Conservation (phyloP, 2,888 invertebrate species). For the Trichopria drosophilae region DNA sequence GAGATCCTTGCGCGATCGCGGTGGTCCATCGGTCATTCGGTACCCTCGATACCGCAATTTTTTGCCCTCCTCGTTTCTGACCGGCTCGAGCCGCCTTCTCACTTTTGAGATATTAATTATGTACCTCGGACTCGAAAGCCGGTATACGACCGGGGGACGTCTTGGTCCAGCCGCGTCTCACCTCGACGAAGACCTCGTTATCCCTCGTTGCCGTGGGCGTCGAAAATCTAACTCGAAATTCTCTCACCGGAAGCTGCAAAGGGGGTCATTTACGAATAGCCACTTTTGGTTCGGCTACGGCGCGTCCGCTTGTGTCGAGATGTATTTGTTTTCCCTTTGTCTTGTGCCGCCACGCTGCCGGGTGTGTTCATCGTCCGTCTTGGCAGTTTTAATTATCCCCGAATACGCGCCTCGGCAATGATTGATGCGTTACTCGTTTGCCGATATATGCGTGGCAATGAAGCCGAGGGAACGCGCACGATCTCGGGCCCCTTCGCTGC, state of each 20-base stretch:
- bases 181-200: slow-evolving; percentile 45
- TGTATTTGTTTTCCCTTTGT: slow-evolving; percentile 24
- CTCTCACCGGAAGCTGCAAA: slow-evolving; percentile 48
- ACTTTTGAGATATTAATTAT: slow-evolving; percentile 49
- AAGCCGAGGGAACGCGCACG: too few relatives aligned
- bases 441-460: too few relatives aligned
- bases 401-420: neutral
- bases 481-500: too few relatives aligned
- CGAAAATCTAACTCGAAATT: too few relatives aligned
- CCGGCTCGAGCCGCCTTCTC: slow-evolving; percentile 31
- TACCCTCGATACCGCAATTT: slow-evolving; percentile 35
- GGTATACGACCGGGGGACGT: too few relatives aligned
- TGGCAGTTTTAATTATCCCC: neutral
- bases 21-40: slow-evolving; percentile 42
- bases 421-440: too few relatives aligned
- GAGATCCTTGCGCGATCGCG: too few relatives aligned
- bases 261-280: too few relatives aligned
- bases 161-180: slow-evolving; percentile 48
- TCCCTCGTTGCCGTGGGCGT: slow-evolving; percentile 50
- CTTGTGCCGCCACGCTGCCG: slow-evolving; percentile 33
- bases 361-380: slow-evolving; percentile 18
- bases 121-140: slow-evolving; percentile 43
- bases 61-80: slow-evolving; percentile 31
- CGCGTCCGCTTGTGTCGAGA: neutral
- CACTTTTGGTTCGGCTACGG: slow-evolving; percentile 19